Evolutionary conservation across 1,140 invertebrate genomes (phyloP).

Genomic region (Megalopta genalis): DNA sequence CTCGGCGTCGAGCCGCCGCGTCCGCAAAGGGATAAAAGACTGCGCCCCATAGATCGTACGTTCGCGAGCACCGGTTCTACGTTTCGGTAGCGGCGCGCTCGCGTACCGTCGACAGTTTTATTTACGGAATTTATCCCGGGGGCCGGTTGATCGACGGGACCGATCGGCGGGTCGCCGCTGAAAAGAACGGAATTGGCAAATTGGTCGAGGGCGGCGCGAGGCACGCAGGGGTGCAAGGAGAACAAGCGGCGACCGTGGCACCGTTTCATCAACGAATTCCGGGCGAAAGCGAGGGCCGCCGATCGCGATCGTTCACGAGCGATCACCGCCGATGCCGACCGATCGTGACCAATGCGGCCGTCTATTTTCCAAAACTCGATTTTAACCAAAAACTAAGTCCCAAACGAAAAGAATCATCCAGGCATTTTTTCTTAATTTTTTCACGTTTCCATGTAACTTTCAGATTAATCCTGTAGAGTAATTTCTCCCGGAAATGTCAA

Average conservation of each 20-base stretch:
- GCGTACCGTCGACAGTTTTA: neutral
- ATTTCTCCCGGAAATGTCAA: no score
- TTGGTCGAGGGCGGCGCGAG: constrained; percentile 17
- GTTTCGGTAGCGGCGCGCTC: neutral
- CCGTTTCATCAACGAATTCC: constrained; percentile 35
- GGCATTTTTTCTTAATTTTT: no score
- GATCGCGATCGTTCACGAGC: neutral
- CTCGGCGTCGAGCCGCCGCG: no score
- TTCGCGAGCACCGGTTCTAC: neutral
- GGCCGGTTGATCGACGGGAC: neutral
- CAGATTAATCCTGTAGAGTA: no score
- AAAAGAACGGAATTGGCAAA: constrained; percentile 41
- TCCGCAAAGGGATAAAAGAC: neutral
- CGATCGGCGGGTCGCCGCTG: constrained; percentile 12
- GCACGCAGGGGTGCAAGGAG: neutral
- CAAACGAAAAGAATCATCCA: no score
- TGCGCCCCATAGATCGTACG: neutral
- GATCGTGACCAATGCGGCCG: constrained; percentile 6
- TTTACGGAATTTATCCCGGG: constrained; percentile 13
- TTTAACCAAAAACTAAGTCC: no score
- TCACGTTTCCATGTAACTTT: no score
- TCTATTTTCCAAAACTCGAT: constrained; percentile 16
- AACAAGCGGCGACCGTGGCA: neutral
- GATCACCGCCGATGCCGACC: no score
- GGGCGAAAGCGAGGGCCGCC: neutral